Base-by-base conservation (phyloP, 2,888 invertebrate species). In the Caenorhabditis sp. region DNA sequence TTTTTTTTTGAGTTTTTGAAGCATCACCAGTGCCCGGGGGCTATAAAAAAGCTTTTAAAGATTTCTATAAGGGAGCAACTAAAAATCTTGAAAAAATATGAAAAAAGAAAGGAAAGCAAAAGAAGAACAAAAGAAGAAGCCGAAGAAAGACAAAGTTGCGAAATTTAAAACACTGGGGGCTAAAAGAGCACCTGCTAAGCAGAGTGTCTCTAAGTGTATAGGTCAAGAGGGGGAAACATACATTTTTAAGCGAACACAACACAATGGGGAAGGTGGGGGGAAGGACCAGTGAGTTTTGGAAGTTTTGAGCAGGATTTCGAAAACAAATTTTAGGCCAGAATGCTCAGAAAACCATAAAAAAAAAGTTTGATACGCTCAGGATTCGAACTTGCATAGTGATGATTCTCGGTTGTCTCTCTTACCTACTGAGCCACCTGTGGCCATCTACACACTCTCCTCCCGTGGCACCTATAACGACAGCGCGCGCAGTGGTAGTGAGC, bases 221-320 rank as follows among this genome's bases (percentile, higher is more conserved):
- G 74, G 35, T 41, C 31, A 59, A 73, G 73, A 54, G 41, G 22
- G 58, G 16, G 75, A 64, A 51, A 41, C 47, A 73, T 59, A 73
- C 61, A 61, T 59, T 61, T 73, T 61, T 59, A 61, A 61, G 56
- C 56, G 54, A 56, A 69, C 54, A 31, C 44, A 44, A 63, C 58
- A 58, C 56, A 56, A 10, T 10, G 26, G 8, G n/a, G 22, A n/a
- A n/a, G n/a, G n/a, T n/a, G n/a, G n/a, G n/a, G n/a, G n/a, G 38
- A 28, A 54, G 24, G 12, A 12, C 10, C 14, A n/a, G 19, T 19
- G 12, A 54, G 56, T 14, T 41, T 31, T 31, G 56, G n/a, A 69
- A 38, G 38, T 38, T 28, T 59, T 24, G 70, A 26, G 56, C 14
- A 12, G 31, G 38, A 59, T 7, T 22, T 19, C 19, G 0, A 0